Percentiles rank a stretch among this genome's conserved stretches.
Evolutionary conservation across 2,113 vertebrate genomes (phyloP).

Genomic region (Scomber colias): DNA sequence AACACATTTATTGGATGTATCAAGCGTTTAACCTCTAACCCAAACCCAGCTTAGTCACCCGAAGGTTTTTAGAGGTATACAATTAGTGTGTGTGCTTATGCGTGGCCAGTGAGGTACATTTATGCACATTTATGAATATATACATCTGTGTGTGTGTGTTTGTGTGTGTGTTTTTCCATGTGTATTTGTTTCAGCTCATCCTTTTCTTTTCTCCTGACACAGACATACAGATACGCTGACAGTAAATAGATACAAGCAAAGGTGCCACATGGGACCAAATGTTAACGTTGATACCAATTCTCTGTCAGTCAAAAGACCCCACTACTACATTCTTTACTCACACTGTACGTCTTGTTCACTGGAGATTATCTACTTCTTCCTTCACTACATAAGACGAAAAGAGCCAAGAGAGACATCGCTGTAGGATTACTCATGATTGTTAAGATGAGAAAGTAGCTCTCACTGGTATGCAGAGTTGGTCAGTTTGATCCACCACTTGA

Average conservation of each 20-base stretch:
- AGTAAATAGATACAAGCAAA: conserved; percentile 42
- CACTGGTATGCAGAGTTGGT: conserved; percentile 57
- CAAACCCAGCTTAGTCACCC: not conserved
- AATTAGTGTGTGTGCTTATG: conserved; percentile 2
- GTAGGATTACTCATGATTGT: conserved; percentile 18
- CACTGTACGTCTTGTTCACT: conserved; percentile 19
- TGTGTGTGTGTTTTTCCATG: not conserved
- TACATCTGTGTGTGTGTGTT: not conserved
- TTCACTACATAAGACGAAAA: conserved; percentile 39
- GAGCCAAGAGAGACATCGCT: conserved; percentile 24
- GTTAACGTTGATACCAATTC: conserved; percentile 46
- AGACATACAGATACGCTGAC: conserved; percentile 2
- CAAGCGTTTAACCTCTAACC: conserved; percentile 60
- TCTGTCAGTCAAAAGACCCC: conserved; percentile 70
- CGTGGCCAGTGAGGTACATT: not conserved
- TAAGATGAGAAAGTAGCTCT: conserved; percentile 44
- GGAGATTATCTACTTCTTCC: conserved; percentile 52
- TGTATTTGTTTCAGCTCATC: conserved; percentile 20
- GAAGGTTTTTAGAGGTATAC: conserved; percentile 22
- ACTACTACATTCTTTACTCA: conserved; percentile 32
- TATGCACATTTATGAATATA: not conserved
- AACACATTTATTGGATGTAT: conserved; percentile 55
- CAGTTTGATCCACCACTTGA: conserved; percentile 54
- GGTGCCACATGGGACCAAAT: conserved; percentile 55
- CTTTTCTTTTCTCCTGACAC: conserved; percentile 25